A percentile compares a stretch with the other conserved stretches of the same genome.
These are phyloP conservation scores for Pocillopora meandrina DNA, from an alignment of 92 coral and sea anemone species.

Conservation along the genomic window DNA sequence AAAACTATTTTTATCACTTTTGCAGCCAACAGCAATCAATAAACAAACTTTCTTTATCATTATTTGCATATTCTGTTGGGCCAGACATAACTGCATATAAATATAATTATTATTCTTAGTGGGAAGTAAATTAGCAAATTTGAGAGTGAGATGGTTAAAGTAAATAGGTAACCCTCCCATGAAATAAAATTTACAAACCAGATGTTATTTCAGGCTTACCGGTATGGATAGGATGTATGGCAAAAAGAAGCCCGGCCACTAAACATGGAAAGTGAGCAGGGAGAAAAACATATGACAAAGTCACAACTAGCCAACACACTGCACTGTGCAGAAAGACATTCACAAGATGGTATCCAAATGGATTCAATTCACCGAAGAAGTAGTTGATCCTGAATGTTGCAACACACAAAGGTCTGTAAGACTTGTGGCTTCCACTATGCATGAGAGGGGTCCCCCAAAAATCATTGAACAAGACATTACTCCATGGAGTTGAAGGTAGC, in stretches of 20 bases:
- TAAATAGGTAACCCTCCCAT: too few relatives aligned
- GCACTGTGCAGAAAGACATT: constrained; percentile 80
- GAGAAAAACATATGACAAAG: constrained; percentile 66
- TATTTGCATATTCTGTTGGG: too few relatives aligned
- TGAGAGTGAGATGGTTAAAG: too few relatives aligned
- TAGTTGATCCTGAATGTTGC: constrained; percentile 91
- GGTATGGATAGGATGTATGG: constrained; percentile 96
- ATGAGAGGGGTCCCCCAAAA: constrained; percentile 99
- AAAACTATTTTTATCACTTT: too few relatives aligned
- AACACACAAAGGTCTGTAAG: constrained; percentile 98
- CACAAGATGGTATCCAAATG: constrained; percentile 87
- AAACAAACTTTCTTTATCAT: too few relatives aligned
- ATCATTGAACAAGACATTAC: constrained; percentile 81
- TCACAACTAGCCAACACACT: constrained; percentile 80
- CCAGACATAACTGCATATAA: too few relatives aligned
- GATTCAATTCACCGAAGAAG: constrained; percentile 76
- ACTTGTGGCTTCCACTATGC: constrained; percentile 99
- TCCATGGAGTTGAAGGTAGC: constrained; percentile 88
- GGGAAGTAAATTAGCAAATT: too few relatives aligned
- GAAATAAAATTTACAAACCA: too few relatives aligned
- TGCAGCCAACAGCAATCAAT: too few relatives aligned
- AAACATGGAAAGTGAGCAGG: constrained; percentile 69
- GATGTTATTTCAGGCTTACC: constrained; percentile 42
- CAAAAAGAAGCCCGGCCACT: constrained; percentile 87
- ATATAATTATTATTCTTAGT: too few relatives aligned